Evolutionary conservation across 2,113 vertebrate species (phyloP).

Genomic region (Echinops telfairi): DNA sequence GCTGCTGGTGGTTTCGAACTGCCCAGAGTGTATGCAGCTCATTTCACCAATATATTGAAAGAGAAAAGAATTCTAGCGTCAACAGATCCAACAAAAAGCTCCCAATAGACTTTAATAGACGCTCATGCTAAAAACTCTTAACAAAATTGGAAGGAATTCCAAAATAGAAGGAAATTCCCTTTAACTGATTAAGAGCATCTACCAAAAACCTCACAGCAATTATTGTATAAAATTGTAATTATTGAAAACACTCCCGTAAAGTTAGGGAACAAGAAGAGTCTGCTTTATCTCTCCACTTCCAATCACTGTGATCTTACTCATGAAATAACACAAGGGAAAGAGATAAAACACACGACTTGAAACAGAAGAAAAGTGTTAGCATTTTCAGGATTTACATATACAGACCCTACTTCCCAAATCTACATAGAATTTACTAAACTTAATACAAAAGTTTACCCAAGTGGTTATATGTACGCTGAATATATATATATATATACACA

Average conservation of each 20-base stretch:
- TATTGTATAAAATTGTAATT: constrained; percentile 7
- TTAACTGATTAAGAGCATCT: not conserved
- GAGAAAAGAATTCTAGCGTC: not conserved
- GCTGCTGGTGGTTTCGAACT: no score
- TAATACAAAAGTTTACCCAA: not conserved
- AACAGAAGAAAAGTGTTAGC: not conserved
- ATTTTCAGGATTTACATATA: not conserved
- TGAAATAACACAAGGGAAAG: not conserved
- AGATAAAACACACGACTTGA: not conserved
- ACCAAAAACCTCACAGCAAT: constrained; percentile 16
- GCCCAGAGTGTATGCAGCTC: not conserved
- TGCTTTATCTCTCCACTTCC: not conserved
- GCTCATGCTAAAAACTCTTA: constrained; percentile 1
- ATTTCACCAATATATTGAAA: not conserved
- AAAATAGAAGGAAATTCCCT: constrained; percentile 17
- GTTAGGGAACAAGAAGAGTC: not conserved
- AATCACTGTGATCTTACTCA: not conserved
- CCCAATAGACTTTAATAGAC: not conserved
- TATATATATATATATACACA: no score
- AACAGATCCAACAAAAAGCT: not conserved
- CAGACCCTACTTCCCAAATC: not conserved
- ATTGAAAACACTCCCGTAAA: constrained; percentile 9
- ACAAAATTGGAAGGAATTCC: not conserved
- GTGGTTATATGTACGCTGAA: no score
- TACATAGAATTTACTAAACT: not conserved